Base-by-base conservation (phyloP, 2,888 invertebrate genomes). In the Tetragnatha montana region DNA sequence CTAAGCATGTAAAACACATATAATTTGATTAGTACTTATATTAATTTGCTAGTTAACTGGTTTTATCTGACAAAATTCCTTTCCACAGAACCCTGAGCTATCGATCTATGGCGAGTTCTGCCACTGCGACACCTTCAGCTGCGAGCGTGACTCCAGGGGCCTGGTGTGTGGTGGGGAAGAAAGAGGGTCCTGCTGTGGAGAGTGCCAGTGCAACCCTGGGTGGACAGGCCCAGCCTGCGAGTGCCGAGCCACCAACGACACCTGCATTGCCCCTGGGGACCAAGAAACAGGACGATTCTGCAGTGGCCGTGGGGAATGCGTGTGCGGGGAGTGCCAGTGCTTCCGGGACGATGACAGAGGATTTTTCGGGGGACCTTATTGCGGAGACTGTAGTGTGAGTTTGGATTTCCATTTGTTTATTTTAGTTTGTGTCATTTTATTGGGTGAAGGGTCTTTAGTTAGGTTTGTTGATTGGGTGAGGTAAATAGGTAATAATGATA, bases 91-190 rank as follows among this genome's bases (percentile, higher is more conserved):
- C 69, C 69, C 10, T 35, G 86, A 88, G 8, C 74, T 84, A 19
- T 84, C 87, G 76, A 88, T 91, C 10, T 91, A 94, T 71, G 96
- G 96, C 0, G 95, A 94, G 88, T 96, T 94, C 94, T 99, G 99
- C 93, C 96, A 99, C 93, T 99, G 99, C 94, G 98, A 99, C 94
- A 98, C 98, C 94, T 98, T 97, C 94, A 96, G 97, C 35, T 99
- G 99, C 93, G 97, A 97, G 93, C 96, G 97, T 92, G 96, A 94
- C 92, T 83, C 86, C 1, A 94, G 94, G 91, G 94, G 94, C 8
- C 92, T 93, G 90, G 92, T 94, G 17, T 95, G 95, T 91, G 92
- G 95, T 0, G 95, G 95, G 1, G 94, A 94, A 84, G 95, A 95
- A 0, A 94, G 93, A 70, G 96, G 96, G 73, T 93, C 93, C 78